Evolutionary conservation across 2,888 invertebrate genomes (phyloP), one percentile per base, ranked within the genome.

Genomic region (Drosophila paramelanica): DNA sequence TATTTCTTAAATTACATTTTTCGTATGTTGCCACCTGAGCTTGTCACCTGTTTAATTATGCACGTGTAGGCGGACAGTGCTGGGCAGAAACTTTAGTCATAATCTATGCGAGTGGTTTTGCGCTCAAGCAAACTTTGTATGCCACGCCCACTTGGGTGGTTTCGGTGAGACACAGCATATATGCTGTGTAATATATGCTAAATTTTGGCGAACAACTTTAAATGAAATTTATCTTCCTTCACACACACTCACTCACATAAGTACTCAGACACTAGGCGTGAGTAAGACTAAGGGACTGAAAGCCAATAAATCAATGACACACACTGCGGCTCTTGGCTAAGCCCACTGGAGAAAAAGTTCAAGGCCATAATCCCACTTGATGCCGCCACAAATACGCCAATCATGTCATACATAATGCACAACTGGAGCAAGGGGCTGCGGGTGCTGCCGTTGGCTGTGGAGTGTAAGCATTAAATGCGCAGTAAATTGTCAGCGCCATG

Each of bases 231-330:
- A 55, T 33, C 43, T 53, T 8, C 1, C 62, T 6, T 23, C 51
- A 14, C 14, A 38, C 47, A 38, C 41, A 47, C 33, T 41, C 13
- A 39, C 11, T 45, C 11, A 49, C 38, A 55, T 41, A 27, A 33
- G 49, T 5, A 6, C 25, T 11, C 17, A n/a, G 31, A 5, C 25
- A 6, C 20, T 31, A 17, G 38, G 47, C 14, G n/a, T 42, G 31
- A 7, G 23, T 25, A 20, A 52, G 47, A 59, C 60, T 65, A 60
- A 61, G 50, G 58, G 46, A 4, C 79, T 67, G 64, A 88, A 79
- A 83, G 88, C 86, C 83, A 88, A 84, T 84, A 84, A 84, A 84
- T 84, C 83, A 84, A 88, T 84, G 86, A 74, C 88, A 82, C 67
- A 73, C 55, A 60, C 76, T 70, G 62, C 46, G 69, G 64, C 73